phyloP scores from a whole-genome alignment of 2,888 invertebrate genomes.

The Trissoscelio sp. region DNA sequence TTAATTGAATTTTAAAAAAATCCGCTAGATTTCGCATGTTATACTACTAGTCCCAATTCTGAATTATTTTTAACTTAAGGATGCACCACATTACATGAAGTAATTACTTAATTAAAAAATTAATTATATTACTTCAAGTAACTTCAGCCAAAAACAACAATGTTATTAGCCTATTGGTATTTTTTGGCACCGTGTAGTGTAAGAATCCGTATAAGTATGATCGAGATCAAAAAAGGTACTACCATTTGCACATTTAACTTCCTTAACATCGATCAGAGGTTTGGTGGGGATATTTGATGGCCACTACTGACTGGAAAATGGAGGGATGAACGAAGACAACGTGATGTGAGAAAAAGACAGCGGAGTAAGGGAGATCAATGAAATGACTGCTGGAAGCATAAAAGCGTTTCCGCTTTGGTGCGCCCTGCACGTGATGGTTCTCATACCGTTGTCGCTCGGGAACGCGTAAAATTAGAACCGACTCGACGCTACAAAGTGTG shows the following conservation, averaged over 20 bases:
- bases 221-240: not conserved
- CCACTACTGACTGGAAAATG: slow-evolving; percentile 43
- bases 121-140: no score
- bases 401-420: slow-evolving; percentile 77
- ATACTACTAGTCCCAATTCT: no score
- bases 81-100: no score
- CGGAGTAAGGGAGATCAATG: slow-evolving; percentile 71
- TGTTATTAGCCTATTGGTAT: no score
- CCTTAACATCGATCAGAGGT: slow-evolving; percentile 39
- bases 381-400: slow-evolving; percentile 74
- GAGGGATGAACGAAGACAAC: slow-evolving; percentile 51
- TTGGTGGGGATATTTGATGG: slow-evolving; percentile 69
- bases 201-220: no score
- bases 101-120: no score
- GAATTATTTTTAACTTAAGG: no score
- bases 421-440: slow-evolving; percentile 69
- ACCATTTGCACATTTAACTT: slow-evolving; percentile 67
- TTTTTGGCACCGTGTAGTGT: no score
- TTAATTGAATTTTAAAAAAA: no score
- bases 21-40: no score
- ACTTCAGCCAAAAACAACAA: no score
- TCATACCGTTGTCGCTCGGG: slow-evolving; percentile 55
- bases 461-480: slow-evolving; percentile 65
- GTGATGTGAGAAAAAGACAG: slow-evolving; percentile 18
- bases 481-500: slow-evolving; percentile 24